Base-by-base conservation (phyloP, 2,888 invertebrate species). In the Lithosia quadra region DNA sequence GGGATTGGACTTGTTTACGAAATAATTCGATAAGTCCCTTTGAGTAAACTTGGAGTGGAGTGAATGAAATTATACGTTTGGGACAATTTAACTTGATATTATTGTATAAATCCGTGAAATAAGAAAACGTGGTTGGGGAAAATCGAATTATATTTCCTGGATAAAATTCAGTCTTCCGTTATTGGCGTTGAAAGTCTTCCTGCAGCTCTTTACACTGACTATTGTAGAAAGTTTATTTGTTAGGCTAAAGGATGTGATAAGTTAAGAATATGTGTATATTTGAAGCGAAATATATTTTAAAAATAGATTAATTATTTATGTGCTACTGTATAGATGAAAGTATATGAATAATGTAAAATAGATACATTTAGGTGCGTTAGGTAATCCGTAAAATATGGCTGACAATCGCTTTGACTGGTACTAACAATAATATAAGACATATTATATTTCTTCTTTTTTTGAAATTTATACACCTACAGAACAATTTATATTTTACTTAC, bases 201-300 rank as follows among this genome's bases (percentile, higher is more conserved):
- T 93, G 92, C 95, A 95, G 95, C 95, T 95, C 95, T 95, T 87
- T 95, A 95, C 95, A 95, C 95, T 95, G 95, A 94, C 92, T 94
- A 92, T 88, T 90, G 91, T 94, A 94, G 94, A 91, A 82, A 86
- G 86, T 89, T 91, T 90, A 91, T 92, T 91, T 91, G 86, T 91
- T 94, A 94, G 92, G 92, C 89, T 93, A 94, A 93, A 90, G 77
- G 84, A 93, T 92, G 94, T 95, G 94, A 95, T 95, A 93, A 92
- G 90, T 89, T 90, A 91, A 88, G 87, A 86, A 88, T 88, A 88
- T 86, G 88, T 91, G 88, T 90, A 90, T 86, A 91, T 90, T 49
- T 89, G 78, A 87, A 86, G 88, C 85, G 80, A 85, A 87, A 83
- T 88, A 90, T 90, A 89, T 90, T 90, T 90, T 82, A 88, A 90